Conservation (phyloP, 2,113 vertebrate species). For the Morone saxatilis region DNA sequence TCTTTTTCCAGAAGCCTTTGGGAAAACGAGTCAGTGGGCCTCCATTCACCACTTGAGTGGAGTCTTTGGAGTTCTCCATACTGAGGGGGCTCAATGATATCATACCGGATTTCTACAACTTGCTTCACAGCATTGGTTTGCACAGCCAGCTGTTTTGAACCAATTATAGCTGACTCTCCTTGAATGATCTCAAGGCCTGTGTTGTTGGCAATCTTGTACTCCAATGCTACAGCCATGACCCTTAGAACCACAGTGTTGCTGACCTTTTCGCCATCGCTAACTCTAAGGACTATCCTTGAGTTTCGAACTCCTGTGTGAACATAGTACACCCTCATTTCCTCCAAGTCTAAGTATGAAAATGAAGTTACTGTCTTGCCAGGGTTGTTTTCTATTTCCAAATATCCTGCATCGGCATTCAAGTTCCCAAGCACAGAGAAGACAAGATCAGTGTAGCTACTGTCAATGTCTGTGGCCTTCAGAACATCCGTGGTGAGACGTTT, state of each 20-base stretch:
- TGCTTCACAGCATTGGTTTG: slow-evolving; percentile 86
- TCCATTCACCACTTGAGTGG: slow-evolving; percentile 87
- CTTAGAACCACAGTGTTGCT: slow-evolving; percentile 92
- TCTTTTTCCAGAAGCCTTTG: slow-evolving; percentile 86
- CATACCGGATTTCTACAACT: slow-evolving; percentile 84
- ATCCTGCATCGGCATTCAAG: slow-evolving; percentile 88
- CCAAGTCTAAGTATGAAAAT: slow-evolving; percentile 88
- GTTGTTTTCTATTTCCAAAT: slow-evolving; percentile 86
- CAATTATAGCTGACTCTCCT: slow-evolving; percentile 84
- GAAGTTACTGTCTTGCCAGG: slow-evolving; percentile 83
- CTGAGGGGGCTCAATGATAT: slow-evolving; percentile 83
- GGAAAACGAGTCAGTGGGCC: slow-evolving; percentile 85
- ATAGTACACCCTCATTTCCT: slow-evolving; percentile 85
- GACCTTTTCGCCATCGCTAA: slow-evolving; percentile 90
- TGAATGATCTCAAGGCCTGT: slow-evolving; percentile 86
- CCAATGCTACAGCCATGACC: slow-evolving; percentile 86
- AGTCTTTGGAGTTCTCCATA: slow-evolving; percentile 89
- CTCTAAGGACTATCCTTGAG: slow-evolving; percentile 91
- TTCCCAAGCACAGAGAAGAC: slow-evolving; percentile 90
- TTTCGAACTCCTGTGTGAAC: slow-evolving; percentile 88
- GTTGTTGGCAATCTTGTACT: slow-evolving; percentile 87
- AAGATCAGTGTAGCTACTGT: slow-evolving; percentile 83
- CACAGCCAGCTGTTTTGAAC: slow-evolving; percentile 84
- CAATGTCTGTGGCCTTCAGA: slow-evolving; percentile 87
- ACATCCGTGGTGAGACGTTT: slow-evolving; percentile 86